A percentile compares a stretch with the other conserved stretches of the same genome.
These are phyloP conservation scores for Apogon talboti DNA, from an alignment of 2,797 vertebrate species.

Conservation along the genomic window DNA sequence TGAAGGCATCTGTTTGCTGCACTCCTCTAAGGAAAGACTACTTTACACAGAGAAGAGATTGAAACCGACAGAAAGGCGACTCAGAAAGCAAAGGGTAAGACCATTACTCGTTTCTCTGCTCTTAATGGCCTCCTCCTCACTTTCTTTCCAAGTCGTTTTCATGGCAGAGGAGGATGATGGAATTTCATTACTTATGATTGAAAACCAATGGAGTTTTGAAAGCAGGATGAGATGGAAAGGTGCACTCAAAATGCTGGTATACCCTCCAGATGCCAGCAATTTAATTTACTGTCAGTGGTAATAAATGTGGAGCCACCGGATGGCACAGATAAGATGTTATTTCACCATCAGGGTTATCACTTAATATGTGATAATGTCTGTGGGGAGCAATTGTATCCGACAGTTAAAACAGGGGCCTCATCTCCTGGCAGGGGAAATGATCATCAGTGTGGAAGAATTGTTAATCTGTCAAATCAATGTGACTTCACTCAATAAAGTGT, in stretches of 20 bases:
- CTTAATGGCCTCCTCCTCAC: conserved; percentile 63
- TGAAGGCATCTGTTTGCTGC: conserved; percentile 20
- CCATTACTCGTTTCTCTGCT: conserved; percentile 54
- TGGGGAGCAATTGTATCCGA: conserved; percentile 65
- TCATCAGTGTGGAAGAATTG: conserved; percentile 65
- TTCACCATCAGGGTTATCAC: conserved; percentile 78
- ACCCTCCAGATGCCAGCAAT: conserved; percentile 74
- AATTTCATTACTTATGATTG: conserved; percentile 79
- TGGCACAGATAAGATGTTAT: conserved; percentile 73
- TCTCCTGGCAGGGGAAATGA: conserved; percentile 61
- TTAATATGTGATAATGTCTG: conserved; percentile 77
- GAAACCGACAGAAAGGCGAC: conserved; percentile 43
- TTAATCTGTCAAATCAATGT: conserved; percentile 77
- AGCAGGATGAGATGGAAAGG: conserved; percentile 70
- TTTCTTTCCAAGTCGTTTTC: conserved; percentile 58
- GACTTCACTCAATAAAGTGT: conserved; percentile 69
- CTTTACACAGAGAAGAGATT: conserved; percentile 26
- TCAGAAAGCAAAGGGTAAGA: conserved; percentile 74
- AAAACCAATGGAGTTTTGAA: conserved; percentile 74
- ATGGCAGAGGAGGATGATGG: conserved; percentile 61
- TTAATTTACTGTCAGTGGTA: conserved; percentile 77
- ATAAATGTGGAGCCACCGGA: conserved; percentile 71
- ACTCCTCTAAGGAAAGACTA: conserved; percentile 24
- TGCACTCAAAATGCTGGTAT: conserved; percentile 73
- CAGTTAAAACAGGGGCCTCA: conserved; percentile 69